These are phyloP conservation scores for Istiophorus platypterus DNA, from an alignment of 2,113 vertebrate genomes.

Conservation along the genomic window DNA sequence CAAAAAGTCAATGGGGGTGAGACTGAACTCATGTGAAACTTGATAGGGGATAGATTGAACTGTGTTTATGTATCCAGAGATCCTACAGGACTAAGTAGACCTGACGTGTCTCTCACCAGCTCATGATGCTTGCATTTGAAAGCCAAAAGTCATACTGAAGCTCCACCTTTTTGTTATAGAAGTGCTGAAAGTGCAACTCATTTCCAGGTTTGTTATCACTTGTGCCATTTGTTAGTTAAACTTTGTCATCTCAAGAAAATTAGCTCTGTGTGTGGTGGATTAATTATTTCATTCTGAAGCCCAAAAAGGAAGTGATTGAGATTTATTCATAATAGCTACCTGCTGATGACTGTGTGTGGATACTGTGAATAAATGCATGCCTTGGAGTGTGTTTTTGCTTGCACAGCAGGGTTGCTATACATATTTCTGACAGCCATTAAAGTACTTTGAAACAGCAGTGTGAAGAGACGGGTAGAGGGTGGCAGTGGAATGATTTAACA, in stretches of 20 bases:
- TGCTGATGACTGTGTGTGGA: conserved; percentile 14
- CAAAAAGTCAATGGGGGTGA: conserved; percentile 10
- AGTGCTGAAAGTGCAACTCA: conserved; percentile 18
- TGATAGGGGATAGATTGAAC: neutral
- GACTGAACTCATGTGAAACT: conserved; percentile 9
- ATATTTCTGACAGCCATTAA: conserved; percentile 67
- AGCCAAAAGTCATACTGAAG: conserved; percentile 18
- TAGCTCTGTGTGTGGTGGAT: conserved; percentile 35
- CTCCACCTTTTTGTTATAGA: conserved; percentile 29
- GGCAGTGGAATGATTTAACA: conserved; percentile 55
- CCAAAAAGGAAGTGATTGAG: neutral
- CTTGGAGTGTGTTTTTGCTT: conserved; percentile 47
- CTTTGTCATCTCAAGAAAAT: conserved; percentile 30
- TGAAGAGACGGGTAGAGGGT: conserved; percentile 23
- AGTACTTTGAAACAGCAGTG: conserved; percentile 44
- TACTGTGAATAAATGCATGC: conserved; percentile 12
- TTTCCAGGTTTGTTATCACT: conserved; percentile 30
- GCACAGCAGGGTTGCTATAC: conserved; percentile 63
- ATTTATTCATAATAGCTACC: conserved; percentile 28
- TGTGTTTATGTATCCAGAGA: conserved; percentile 34
- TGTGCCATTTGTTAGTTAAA: conserved; percentile 33
- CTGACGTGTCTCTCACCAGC: conserved; percentile 23
- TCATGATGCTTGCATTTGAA: conserved; percentile 16
- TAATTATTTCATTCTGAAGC: conserved; percentile 35
- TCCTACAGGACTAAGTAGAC: conserved; percentile 57